phyloP scores from a whole-genome alignment of 1,140 invertebrate genomes.

The Trichoplusia ni region DNA sequence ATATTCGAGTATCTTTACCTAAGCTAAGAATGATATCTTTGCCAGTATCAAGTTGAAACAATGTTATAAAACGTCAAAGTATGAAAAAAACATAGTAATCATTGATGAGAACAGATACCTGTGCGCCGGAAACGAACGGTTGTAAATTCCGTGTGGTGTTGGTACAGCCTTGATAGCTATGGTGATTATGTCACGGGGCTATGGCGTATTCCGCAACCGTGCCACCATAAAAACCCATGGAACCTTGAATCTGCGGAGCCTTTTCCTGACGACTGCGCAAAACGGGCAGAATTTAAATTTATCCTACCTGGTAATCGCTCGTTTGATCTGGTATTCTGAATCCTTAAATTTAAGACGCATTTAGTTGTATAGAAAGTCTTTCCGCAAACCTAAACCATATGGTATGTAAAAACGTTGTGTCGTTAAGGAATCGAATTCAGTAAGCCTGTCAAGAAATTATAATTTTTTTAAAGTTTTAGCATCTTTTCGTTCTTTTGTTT shows the following conservation, averaged over 20 bases:
- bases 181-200: slow-evolving; percentile 41
- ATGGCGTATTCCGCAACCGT: slow-evolving; percentile 37
- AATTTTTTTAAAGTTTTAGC: no score
- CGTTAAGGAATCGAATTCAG: no score
- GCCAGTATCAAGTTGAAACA: no score
- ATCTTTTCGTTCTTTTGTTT: no score
- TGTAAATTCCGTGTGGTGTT: slow-evolving; percentile 38
- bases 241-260: slow-evolving; percentile 29
- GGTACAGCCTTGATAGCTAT: slow-evolving; percentile 33
- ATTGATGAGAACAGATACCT: not conserved
- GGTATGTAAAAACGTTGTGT: no score
- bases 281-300: no score
- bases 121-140: slow-evolving; percentile 19
- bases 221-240: slow-evolving; percentile 28
- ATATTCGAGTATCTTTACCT: no score
- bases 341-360: not conserved
- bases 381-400: no score
- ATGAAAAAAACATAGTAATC: slow-evolving; percentile 8
- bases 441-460: no score
- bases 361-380: not conserved
- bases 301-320: no score
- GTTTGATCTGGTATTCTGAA: no score
- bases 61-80: not conserved
- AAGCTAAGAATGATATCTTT: no score
- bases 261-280: slow-evolving; percentile 10